Percentiles rank a stretch among this genome's conserved stretches.
phyloP scores from a whole-genome alignment of 1,140 invertebrate genomes.

The Brachionus rubens region DNA sequence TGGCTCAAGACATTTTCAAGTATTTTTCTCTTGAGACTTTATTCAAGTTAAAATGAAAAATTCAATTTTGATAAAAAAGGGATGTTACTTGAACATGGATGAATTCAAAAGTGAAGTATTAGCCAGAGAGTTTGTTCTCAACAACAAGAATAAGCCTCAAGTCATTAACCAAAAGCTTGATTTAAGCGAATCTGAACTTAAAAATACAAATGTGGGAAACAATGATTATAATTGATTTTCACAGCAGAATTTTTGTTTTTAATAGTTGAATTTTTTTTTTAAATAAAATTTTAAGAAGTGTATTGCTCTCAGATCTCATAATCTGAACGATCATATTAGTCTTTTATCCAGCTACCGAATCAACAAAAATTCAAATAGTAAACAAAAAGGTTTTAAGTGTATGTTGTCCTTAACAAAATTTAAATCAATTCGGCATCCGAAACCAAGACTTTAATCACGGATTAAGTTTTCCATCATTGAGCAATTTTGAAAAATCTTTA shows the following conservation, averaged over 20 bases:
- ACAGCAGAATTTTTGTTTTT: neutral
- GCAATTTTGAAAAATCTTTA: no score
- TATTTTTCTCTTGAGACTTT: neutral
- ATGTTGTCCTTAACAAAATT: neutral
- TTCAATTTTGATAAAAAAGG: conserved; percentile 50
- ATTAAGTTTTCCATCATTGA: conserved; percentile 17
- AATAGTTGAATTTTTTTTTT: conserved; percentile 2
- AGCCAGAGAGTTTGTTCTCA: neutral
- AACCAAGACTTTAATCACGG: neutral
- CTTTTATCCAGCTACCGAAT: conserved; percentile 3
- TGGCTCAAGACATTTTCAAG: conserved; percentile 51
- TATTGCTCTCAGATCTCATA: conserved; percentile 46
- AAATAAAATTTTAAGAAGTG: neutral
- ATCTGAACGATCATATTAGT: conserved; percentile 45
- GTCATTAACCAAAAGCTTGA: conserved; percentile 2
- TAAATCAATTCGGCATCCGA: neutral
- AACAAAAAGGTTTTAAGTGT: no score
- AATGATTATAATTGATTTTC: conserved; percentile 20
- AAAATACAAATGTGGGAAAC: conserved; percentile 29
- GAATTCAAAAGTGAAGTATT: conserved; percentile 53
- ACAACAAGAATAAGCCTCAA: neutral
- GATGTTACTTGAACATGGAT: conserved; percentile 56
- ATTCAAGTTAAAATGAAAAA: no score
- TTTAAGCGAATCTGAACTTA: neutral
- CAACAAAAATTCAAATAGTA: neutral